These are phyloP conservation scores for Phenganax stokvisi DNA, from an alignment of 92 coral and sea anemone genomes.

Conservation along the genomic window DNA sequence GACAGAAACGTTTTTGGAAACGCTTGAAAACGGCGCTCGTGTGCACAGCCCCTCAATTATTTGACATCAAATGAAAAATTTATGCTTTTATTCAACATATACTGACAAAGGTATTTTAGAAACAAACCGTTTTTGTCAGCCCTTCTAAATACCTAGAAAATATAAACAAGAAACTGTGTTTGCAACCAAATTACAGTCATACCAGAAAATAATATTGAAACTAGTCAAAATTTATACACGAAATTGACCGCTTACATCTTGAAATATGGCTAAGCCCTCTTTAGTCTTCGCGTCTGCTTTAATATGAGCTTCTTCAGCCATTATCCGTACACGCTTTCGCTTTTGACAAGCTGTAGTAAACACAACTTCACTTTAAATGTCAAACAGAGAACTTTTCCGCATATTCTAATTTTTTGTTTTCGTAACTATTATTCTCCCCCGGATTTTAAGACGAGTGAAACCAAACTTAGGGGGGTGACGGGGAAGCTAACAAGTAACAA, in stretches of 20 bases:
- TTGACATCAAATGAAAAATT: too few species aligned
- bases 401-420: not conserved
- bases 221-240: not conserved
- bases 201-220: not conserved
- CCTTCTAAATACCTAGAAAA: conserved; percentile 72
- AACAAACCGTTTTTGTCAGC: conserved; percentile 81
- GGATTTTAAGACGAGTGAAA: too few species aligned
- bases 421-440: not conserved
- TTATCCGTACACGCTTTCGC: not conserved
- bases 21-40: too few species aligned
- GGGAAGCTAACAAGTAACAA: not conserved
- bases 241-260: conserved; percentile 22
- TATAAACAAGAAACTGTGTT: conserved; percentile 18
- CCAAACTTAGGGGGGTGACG: not conserved
- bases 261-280: conserved; percentile 24
- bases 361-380: too few species aligned
- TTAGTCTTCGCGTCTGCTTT: not conserved
- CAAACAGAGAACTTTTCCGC: not conserved
- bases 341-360: not conserved
- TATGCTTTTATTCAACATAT: too few species aligned
- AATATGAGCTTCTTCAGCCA: not conserved
- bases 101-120: too few species aligned
- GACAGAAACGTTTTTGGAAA: too few species aligned
- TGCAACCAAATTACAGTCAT: not conserved
- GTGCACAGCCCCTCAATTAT: too few species aligned